phyloP scores from a whole-genome alignment of 2,888 invertebrate species.

The Mermis nigrescens region DNA sequence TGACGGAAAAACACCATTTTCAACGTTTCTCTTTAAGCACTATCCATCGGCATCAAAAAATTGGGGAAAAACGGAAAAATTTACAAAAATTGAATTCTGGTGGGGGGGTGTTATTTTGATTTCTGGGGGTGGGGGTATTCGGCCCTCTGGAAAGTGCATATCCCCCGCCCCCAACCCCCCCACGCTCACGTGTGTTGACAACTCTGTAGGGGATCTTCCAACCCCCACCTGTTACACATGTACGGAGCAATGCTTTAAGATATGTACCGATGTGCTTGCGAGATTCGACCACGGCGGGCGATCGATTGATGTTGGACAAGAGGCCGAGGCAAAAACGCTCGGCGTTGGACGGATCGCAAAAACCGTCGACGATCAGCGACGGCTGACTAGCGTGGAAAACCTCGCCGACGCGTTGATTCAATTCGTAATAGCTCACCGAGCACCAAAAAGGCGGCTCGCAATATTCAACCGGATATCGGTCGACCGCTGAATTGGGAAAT shows the following conservation, averaged over 20 bases:
- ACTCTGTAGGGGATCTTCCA: no score
- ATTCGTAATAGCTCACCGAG: slow-evolving; percentile 92
- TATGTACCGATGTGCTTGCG: slow-evolving; percentile 39
- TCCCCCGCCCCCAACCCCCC: no score
- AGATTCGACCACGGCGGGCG: slow-evolving; percentile 84
- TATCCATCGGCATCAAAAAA: no score
- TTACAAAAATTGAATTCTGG: no score
- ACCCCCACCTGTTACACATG: not conserved
- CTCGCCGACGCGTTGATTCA: slow-evolving; percentile 87
- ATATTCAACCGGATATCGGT: slow-evolving; percentile 13
- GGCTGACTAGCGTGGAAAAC: slow-evolving; percentile 93
- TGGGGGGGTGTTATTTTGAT: no score
- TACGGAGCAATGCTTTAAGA: not conserved
- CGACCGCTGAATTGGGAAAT: no score
- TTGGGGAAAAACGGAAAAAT: no score
- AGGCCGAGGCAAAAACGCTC: slow-evolving; percentile 88
- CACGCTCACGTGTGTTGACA: no score
- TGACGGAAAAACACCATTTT: no score
- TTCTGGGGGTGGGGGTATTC: no score
- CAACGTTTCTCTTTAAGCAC: no score
- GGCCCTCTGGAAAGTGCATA: no score
- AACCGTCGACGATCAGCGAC: slow-evolving; percentile 87
- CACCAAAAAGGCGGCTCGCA: slow-evolving; percentile 34
- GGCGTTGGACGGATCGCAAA: slow-evolving; percentile 91
- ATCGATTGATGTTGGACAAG: slow-evolving; percentile 85